These are phyloP conservation scores for Mormyrus proboscirostris DNA, from an alignment of 2,797 vertebrate species.

Conservation along the genomic window DNA sequence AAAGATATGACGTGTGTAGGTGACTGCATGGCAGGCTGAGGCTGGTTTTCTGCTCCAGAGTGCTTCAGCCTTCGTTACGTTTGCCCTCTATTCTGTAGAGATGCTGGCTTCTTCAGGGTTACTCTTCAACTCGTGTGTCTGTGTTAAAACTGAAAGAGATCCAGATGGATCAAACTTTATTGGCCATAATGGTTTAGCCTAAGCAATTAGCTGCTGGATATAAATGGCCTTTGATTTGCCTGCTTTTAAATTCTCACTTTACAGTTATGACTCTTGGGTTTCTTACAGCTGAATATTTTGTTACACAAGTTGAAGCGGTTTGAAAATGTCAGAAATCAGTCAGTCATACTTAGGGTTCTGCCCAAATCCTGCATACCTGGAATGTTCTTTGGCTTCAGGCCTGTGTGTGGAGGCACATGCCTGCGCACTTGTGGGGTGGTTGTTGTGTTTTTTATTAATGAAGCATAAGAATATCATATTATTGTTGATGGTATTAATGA, in stretches of 20 bases:
- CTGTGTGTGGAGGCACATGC: neutral
- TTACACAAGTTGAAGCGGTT: neutral
- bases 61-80: neutral
- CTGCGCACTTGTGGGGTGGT: neutral
- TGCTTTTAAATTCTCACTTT: neutral
- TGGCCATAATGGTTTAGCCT: neutral
- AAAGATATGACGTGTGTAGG: neutral
- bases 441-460: neutral
- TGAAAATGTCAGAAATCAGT: constrained; percentile 1
- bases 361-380: neutral
- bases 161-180: neutral
- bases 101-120: neutral
- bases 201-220: neutral
- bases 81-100: neutral
- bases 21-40: neutral
- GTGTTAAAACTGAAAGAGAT: neutral
- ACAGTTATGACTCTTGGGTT: neutral
- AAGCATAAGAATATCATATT: neutral
- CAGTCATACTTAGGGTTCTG: neutral
- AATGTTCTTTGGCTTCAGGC: neutral
- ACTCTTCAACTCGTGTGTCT: neutral
- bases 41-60: neutral
- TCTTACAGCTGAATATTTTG: neutral
- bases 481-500: neutral
- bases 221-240: neutral